phyloP scores from a whole-genome alignment of 2,888 invertebrate genomes.

The Trachelus troglodyta region DNA sequence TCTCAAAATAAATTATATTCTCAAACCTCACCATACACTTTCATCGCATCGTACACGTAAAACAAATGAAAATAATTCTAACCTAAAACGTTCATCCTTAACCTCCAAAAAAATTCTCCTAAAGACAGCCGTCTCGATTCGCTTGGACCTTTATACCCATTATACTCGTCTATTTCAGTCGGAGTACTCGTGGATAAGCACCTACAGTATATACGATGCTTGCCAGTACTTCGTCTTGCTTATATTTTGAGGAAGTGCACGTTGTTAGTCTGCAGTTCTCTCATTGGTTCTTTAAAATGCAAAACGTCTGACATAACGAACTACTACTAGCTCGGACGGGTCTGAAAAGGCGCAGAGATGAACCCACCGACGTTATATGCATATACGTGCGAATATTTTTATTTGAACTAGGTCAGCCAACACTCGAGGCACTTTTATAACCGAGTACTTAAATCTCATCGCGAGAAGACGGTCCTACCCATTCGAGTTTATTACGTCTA shows the following conservation, averaged over 20 bases:
- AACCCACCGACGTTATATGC: neutral
- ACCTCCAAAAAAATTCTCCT: no score
- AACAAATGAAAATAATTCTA: no score
- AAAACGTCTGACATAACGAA: conserved; percentile 53
- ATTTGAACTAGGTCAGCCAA: conserved; percentile 46
- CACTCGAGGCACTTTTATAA: conserved; percentile 37
- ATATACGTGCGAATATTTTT: conserved; percentile 40
- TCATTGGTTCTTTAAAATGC: conserved; percentile 53
- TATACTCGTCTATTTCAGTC: no score
- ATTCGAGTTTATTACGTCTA: conserved; percentile 35
- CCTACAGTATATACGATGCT: no score
- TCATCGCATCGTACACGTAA: no score
- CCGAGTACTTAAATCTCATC: conserved; percentile 30
- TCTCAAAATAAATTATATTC: no score
- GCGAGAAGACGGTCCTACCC: neutral
- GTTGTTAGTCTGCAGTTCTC: conserved; percentile 49
- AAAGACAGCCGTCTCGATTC: no score
- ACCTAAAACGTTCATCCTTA: no score
- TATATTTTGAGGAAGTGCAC: conserved; percentile 18
- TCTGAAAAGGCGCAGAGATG: neutral
- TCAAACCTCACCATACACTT: no score
- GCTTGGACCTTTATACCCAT: no score
- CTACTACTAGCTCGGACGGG: conserved; percentile 41
- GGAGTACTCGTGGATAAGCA: no score
- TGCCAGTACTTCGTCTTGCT: no score